phyloP scores from a whole-genome alignment of 1,140 invertebrate genomes.

The Cecropterus lyciades region DNA sequence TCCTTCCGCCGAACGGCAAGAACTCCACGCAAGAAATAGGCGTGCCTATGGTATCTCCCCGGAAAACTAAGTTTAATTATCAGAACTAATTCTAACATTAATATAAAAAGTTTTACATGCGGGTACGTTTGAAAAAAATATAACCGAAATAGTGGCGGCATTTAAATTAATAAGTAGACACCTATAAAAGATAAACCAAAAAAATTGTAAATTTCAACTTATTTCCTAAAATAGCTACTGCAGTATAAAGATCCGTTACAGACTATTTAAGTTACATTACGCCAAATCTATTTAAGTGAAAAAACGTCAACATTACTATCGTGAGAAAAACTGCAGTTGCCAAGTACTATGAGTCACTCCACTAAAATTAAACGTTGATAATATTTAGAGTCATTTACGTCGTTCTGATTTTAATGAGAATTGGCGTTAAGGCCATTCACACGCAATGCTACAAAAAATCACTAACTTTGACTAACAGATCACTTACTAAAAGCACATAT shows the following conservation, averaged over 20 bases:
- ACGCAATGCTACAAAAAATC: not conserved
- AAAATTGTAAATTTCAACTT: not conserved
- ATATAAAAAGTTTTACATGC: too few relatives aligned
- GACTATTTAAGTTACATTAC: slow-evolving; percentile 19
- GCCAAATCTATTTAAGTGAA: slow-evolving; percentile 24
- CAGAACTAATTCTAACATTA: too few relatives aligned
- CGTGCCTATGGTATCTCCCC: too few relatives aligned
- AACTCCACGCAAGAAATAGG: too few relatives aligned
- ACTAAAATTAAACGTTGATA: slow-evolving; percentile 24
- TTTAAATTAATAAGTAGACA: not conserved
- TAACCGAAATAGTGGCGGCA: too few relatives aligned
- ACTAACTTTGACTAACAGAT: not conserved
- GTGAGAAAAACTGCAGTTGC: slow-evolving; percentile 28
- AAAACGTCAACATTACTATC: slow-evolving; percentile 27
- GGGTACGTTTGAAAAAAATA: too few relatives aligned
- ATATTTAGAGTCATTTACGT: slow-evolving; percentile 27
- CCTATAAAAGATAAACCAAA: not conserved
- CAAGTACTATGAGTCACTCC: slow-evolving; percentile 24
- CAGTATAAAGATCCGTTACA: too few relatives aligned
- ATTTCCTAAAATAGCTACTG: not conserved
- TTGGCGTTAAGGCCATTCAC: slow-evolving; percentile 6
- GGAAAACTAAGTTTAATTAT: too few relatives aligned
- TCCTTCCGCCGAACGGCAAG: too few relatives aligned
- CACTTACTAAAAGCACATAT: not conserved
- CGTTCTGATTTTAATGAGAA: slow-evolving; percentile 18